Evolutionary conservation across 2,797 vertebrate genomes (phyloP).

Genomic region (Chelon labrosus): DNA sequence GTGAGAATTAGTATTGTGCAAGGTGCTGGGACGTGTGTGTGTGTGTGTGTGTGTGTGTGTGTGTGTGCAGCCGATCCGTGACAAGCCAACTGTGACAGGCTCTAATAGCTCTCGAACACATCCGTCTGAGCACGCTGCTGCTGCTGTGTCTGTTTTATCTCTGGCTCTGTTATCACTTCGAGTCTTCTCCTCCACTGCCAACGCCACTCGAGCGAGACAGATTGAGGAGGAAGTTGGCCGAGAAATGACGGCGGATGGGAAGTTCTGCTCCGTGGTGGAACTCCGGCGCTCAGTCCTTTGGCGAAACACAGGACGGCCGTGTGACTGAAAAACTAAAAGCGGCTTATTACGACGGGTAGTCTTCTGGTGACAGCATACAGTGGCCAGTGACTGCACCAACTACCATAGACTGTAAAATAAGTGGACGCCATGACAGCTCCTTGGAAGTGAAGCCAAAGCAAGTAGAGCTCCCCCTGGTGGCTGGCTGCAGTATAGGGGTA

Average conservation of each 20-base stretch:
- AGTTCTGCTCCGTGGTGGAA: slow-evolving; percentile 31
- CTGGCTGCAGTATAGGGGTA: no score
- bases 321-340: no score
- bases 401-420: no score
- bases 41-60: slow-evolving; percentile 31
- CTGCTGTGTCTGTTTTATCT: slow-evolving; percentile 63
- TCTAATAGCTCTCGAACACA: slow-evolving; percentile 75
- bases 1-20: slow-evolving; percentile 58
- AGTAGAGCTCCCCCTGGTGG: no score
- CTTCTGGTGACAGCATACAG: no score
- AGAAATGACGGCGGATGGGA: slow-evolving; percentile 44
- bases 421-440: no score
- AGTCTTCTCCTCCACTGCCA: slow-evolving; percentile 57
- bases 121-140: slow-evolving; percentile 50
- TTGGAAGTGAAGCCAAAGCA: no score
- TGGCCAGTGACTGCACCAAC: no score
- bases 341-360: no score
- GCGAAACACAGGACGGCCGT: slow-evolving; percentile 9
- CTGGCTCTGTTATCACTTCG: slow-evolving; percentile 57
- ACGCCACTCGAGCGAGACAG: slow-evolving; percentile 56
- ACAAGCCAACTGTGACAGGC: slow-evolving; percentile 69
- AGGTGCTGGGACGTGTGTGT: slow-evolving; percentile 34
- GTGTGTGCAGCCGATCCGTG: slow-evolving; percentile 44
- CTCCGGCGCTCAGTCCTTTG: slow-evolving; percentile 30
- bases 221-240: slow-evolving; percentile 66